phyloP scores from a whole-genome alignment of 2,888 invertebrate genomes.

The Autographa pulchrina region DNA sequence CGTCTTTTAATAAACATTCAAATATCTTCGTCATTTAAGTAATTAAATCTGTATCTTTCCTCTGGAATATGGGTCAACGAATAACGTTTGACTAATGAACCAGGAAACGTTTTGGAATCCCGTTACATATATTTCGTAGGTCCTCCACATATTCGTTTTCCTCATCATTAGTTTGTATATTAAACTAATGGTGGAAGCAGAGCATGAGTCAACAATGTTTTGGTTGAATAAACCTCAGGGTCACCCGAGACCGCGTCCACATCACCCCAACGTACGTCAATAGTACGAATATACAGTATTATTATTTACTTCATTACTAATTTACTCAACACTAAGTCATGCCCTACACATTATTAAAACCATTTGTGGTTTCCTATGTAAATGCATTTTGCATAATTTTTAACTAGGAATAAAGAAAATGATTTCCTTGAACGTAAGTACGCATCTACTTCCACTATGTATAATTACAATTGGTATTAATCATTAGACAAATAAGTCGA shows the following conservation, averaged over 20 bases:
- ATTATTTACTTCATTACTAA: conserved; percentile 18
- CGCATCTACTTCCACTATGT: conserved; percentile 20
- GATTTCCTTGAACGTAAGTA: conserved; percentile 20
- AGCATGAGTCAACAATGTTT: conserved; percentile 59
- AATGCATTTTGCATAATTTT: conserved; percentile 29
- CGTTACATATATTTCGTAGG: background rate
- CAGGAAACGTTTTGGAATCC: background rate
- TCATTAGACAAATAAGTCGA: conserved; percentile 28
- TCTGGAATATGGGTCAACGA: too few species aligned
- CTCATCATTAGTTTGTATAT: conserved; percentile 29
- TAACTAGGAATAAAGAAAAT: conserved; percentile 32
- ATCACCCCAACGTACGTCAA: conserved; percentile 53
- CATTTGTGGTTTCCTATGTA: conserved; percentile 40
- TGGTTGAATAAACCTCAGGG: conserved; percentile 61
- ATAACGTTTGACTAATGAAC: background rate
- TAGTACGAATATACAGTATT: conserved; percentile 33
- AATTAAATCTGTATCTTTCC: too few species aligned
- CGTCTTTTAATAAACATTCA: too few species aligned
- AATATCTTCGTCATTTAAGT: too few species aligned
- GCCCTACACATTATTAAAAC: conserved; percentile 27
- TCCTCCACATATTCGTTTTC: conserved; percentile 26
- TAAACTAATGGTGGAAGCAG: conserved; percentile 39
- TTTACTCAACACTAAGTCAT: conserved; percentile 38
- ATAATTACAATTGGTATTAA: conserved; percentile 27
- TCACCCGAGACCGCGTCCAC: conserved; percentile 40